Evolutionary conservation across 2,888 invertebrate genomes (phyloP).

Genomic region (Ormyrus rosae): DNA sequence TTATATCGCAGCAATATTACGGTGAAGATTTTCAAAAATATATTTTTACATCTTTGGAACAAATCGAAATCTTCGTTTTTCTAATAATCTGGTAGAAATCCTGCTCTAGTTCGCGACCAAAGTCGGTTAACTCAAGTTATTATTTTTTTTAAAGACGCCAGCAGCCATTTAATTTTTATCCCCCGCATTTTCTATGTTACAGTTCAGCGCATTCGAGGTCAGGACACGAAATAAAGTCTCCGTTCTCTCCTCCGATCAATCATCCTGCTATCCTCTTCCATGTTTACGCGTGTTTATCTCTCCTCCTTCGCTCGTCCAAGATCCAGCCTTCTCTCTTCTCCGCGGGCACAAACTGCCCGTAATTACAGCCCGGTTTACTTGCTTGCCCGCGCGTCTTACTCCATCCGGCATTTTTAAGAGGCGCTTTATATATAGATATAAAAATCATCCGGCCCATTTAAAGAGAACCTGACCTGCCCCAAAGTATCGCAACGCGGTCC

Average conservation of each 20-base stretch:
- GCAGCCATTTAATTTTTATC: too few relatives aligned
- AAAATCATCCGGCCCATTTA: not conserved
- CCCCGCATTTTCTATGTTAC: too few relatives aligned
- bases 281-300: conserved; percentile 28
- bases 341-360: conserved; percentile 41
- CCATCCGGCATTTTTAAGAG: conserved; percentile 43
- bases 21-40: not conserved
- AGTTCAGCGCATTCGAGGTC: too few relatives aligned
- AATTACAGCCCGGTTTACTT: conserved; percentile 54
- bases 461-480: conserved; percentile 51
- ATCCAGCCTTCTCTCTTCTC: conserved; percentile 7
- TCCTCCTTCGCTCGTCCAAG: not conserved
- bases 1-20: not conserved
- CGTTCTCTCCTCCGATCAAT: conserved; percentile 29
- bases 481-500: conserved; percentile 43
- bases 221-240: not conserved
- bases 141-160: too few relatives aligned
- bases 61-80: too few relatives aligned
- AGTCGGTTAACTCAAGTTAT: too few relatives aligned
- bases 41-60: not conserved
- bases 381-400: conserved; percentile 10
- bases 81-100: too few relatives aligned
- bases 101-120: too few relatives aligned
- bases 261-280: conserved; percentile 1
- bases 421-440: conserved; percentile 33